A percentile compares a stretch with the other conserved stretches of the same genome.
Conservation (phyloP, 1,140 invertebrate genomes). For the Aphelinus certus region DNA sequence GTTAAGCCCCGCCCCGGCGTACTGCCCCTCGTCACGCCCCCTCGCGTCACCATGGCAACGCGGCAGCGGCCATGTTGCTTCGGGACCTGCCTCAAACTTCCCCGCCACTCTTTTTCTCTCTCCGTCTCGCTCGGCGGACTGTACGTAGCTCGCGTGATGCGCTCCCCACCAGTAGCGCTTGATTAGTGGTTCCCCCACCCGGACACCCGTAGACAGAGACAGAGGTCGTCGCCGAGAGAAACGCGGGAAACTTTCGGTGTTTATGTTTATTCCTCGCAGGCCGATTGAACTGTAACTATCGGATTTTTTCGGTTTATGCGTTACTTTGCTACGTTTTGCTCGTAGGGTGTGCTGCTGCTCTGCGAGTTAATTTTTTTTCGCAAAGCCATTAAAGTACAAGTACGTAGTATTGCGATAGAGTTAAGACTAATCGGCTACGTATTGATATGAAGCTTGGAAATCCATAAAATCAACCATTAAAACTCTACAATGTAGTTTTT, state of each 20-base stretch:
- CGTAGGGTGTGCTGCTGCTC: no score
- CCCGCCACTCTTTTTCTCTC: constrained; percentile 19
- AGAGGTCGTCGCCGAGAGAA: constrained; percentile 18
- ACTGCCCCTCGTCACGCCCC: no score
- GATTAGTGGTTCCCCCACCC: neutral
- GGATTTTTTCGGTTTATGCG: neutral
- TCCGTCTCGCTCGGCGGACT: neutral
- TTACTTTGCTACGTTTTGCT: no score
- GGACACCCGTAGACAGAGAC: neutral
- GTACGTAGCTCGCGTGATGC: neutral
- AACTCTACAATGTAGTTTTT: no score
- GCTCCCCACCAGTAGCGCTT: neutral
- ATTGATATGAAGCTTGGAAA: no score
- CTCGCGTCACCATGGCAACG: no score
- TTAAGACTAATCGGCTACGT: no score
- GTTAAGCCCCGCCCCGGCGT: constrained; percentile 45
- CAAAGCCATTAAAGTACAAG: no score
- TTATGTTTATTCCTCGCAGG: constrained; percentile 15
- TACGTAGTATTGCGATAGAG: no score
- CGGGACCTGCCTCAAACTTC: constrained; percentile 56
- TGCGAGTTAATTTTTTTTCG: no score
- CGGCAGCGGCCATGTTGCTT: constrained; percentile 56
- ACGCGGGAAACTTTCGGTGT: constrained; percentile 21
- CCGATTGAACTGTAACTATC: constrained; percentile 30
- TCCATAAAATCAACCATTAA: no score